Base-by-base conservation (phyloP, 2,888 invertebrate species). In the Xestia rhomboidea region DNA sequence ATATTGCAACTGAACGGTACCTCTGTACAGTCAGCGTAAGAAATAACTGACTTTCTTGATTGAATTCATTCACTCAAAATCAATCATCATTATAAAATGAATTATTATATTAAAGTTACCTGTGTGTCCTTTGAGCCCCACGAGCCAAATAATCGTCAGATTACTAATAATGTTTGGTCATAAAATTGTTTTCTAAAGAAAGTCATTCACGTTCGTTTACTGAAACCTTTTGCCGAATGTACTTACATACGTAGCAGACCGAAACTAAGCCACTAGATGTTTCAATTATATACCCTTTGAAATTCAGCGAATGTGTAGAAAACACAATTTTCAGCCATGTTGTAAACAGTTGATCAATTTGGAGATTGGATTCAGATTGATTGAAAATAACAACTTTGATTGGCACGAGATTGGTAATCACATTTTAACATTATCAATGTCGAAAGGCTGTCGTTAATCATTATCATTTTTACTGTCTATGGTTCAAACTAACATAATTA, bases 1-100 rank as follows among this genome's bases (percentile, higher is more conserved):
- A 83, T 83, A 83, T 80, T 83, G 84, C 84, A 83, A 67, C 76
- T 73, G 64, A 78, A 60, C 51, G 54, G 64, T 72, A 63, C 75
- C 44, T 71, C 51, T 21, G 68, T 75, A 75, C 70, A 68, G 34
- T 44, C 6, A 21, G 41, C n/a, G 21, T 1, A 68, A 57, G 11
- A 30, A 30, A 34, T 63, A 7, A 46, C 24, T 70, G n/a, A 8
- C 10, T 5, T 21, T 18, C 30, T 30, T 30, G 60, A 60, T 10
- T 30, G 30, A 60, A 30, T 10, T 30, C 8, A 60, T 30, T 30
- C 30, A 60, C 8, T 30, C 18, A 8, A 30, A 8, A 30, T 60
- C 27, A 15, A 57, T 54, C 57, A 57, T 57, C 27, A 57, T 27
- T 7, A 1, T 27, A 57, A 27, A 51, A 3, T 10, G n/a, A 51